Conservation (phyloP, 1,140 invertebrate species). For the Meloidogyne chitwoodi region DNA sequence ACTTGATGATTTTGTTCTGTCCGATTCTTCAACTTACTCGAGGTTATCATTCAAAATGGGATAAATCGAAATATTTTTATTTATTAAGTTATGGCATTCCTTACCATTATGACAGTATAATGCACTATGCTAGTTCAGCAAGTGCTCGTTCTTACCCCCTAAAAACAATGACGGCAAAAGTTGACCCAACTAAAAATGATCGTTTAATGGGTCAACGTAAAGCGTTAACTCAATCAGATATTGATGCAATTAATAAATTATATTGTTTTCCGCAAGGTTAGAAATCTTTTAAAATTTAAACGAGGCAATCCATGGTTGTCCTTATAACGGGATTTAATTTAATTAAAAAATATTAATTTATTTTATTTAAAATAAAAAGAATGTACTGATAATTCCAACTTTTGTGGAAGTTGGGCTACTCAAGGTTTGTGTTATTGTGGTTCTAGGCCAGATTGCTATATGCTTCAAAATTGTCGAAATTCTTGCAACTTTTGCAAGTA, state of each 20-base stretch:
- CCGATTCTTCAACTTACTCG: background rate
- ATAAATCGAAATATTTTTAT: background rate
- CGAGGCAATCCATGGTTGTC: no score
- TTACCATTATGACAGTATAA: constrained; percentile 49
- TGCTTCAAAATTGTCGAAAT: constrained; percentile 23
- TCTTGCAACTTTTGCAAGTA: constrained; percentile 21
- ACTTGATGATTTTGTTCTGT: background rate
- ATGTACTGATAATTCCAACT: constrained; percentile 47
- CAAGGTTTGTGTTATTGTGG: constrained; percentile 22
- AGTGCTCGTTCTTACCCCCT: constrained; percentile 14
- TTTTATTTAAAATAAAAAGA: no score
- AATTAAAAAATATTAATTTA: no score
- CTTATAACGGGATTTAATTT: no score
- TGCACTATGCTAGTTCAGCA: constrained; percentile 44
- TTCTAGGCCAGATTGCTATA: constrained; percentile 7
- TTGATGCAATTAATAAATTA: constrained; percentile 48
- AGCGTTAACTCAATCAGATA: constrained; percentile 30
- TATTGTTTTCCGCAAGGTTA: constrained; percentile 42
- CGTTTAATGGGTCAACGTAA: constrained; percentile 48
- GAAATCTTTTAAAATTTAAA: no score
- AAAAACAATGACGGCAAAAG: constrained; percentile 49
- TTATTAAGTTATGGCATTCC: constrained; percentile 41
- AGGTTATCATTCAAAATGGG: background rate
- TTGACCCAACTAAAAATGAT: constrained; percentile 36
- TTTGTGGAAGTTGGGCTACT: constrained; percentile 51